These are phyloP conservation scores for Agrenia bidenticulata DNA, from an alignment of 2,888 invertebrate species.

Conservation along the genomic window DNA sequence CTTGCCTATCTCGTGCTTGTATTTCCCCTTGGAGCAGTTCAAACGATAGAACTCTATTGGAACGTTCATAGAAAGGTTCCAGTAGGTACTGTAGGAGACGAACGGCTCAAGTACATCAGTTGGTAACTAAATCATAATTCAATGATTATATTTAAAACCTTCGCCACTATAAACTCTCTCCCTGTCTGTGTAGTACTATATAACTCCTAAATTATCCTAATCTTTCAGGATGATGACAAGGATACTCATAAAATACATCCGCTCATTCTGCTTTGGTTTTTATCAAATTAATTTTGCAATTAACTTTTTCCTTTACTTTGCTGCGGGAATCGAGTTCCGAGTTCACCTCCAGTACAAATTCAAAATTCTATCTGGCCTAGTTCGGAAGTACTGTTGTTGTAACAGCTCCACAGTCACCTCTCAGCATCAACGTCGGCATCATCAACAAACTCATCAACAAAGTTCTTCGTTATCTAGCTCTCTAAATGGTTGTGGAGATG, in stretches of 20 bases:
- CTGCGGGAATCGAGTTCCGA: constrained; percentile 56
- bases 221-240: constrained; percentile 56
- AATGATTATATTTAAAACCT: no score
- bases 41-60: constrained; percentile 57
- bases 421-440: no score
- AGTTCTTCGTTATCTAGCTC: no score
- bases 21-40: constrained; percentile 56
- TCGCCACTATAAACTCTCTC: background rate
- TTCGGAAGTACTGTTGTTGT: constrained; percentile 6
- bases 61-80: constrained; percentile 54
- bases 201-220: no score
- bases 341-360: constrained; percentile 35
- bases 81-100: constrained; percentile 45
- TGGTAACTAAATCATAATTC: constrained; percentile 53
- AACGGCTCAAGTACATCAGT: constrained; percentile 54
- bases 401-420: no score
- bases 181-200: no score
- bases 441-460: no score
- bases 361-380: background rate
- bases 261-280: constrained; percentile 56
- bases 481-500: background rate
- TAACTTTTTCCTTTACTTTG: constrained; percentile 57
- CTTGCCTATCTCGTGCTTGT: constrained; percentile 56
- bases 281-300: constrained; percentile 57
- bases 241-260: constrained; percentile 56